Conservation (phyloP, 2,797 vertebrate species). For the Mionectes olivaceus region DNA sequence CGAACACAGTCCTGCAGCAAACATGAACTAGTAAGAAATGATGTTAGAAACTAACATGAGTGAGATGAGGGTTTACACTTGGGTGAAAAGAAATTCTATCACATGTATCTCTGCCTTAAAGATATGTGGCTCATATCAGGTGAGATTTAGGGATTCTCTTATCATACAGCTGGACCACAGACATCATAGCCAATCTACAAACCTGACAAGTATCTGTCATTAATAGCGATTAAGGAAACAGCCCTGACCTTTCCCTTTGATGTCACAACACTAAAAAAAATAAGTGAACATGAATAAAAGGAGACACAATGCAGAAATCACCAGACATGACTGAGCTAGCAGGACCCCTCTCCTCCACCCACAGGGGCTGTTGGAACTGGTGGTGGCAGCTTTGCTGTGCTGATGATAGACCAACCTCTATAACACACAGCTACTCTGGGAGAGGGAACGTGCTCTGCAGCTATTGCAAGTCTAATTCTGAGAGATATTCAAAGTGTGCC, state of each 20-base stretch:
- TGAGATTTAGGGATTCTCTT: neutral
- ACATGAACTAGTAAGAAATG: neutral
- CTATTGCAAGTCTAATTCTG: neutral
- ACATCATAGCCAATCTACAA: neutral
- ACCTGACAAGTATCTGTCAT: neutral
- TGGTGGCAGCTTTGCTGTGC: neutral
- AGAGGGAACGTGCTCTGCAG: neutral
- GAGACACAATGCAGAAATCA: neutral
- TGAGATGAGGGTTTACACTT: neutral
- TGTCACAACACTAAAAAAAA: neutral
- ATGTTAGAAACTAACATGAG: neutral
- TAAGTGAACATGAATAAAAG: neutral
- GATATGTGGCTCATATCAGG: neutral
- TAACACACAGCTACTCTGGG: neutral
- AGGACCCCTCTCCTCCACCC: neutral
- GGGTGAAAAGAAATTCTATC: neutral
- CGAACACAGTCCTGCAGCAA: neutral
- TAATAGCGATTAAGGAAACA: neutral
- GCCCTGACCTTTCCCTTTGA: neutral
- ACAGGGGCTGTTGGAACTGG: neutral
- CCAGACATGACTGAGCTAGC: neutral
- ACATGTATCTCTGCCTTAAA: neutral
- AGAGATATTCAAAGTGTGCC: neutral
- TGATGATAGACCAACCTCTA: neutral
- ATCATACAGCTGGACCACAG: neutral